Evolutionary conservation across 2,797 vertebrate genomes (phyloP).

Genomic region (Spinus olivaceus): DNA sequence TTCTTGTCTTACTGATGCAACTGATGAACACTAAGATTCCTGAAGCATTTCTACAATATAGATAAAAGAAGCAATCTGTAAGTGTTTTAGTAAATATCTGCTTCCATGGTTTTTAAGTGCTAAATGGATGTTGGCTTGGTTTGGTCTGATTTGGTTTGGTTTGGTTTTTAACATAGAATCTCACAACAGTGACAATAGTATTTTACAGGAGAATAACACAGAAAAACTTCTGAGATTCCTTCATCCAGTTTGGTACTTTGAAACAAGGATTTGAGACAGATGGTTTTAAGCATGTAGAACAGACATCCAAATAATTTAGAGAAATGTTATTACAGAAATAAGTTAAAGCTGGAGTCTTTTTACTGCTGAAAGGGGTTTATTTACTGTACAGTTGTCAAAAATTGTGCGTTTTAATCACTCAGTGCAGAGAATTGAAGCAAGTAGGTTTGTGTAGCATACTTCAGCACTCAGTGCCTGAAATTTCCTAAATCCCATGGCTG

Average conservation of each 20-base stretch:
- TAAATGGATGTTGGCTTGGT: background rate
- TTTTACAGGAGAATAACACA: background rate
- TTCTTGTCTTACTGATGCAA: background rate
- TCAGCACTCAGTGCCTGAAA: slow-evolving; percentile 4
- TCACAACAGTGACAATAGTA: background rate
- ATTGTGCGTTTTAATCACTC: background rate
- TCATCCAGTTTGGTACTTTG: background rate
- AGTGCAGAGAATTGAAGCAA: background rate
- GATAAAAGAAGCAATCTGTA: background rate
- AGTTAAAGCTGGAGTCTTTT: background rate
- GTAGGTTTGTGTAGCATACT: slow-evolving; percentile 2
- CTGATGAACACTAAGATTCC: background rate
- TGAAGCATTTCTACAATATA: background rate
- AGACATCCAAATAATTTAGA: background rate
- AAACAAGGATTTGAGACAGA: background rate
- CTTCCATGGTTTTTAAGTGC: background rate
- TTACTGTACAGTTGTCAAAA: background rate
- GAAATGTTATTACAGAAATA: background rate
- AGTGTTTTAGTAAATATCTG: background rate
- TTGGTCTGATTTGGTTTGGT: background rate
- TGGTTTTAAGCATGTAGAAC: background rate
- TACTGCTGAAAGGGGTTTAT: background rate
- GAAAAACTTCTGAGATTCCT: background rate
- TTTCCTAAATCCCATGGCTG: background rate
- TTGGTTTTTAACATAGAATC: background rate